phyloP scores from a whole-genome alignment of 2,113 vertebrate genomes.

The Anser brachyrhynchus region DNA sequence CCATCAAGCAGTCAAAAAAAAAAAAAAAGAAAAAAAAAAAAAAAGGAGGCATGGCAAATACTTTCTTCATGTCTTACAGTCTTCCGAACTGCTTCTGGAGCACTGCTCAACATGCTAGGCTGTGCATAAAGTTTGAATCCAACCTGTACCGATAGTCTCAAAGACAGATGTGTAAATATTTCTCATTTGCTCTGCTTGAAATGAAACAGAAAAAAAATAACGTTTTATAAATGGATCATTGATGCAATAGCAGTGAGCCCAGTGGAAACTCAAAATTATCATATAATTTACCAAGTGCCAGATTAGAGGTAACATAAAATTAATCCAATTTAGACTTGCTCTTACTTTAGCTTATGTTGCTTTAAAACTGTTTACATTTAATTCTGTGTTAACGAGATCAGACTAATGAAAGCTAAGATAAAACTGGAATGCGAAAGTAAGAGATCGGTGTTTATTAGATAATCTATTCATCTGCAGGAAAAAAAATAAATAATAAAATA shows the following conservation, averaged over 20 bases:
- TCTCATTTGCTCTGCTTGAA: not conserved
- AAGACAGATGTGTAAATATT: not conserved
- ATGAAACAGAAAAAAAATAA: not conserved
- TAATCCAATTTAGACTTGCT: not conserved
- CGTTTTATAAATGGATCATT: not conserved
- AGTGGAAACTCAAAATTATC: not conserved
- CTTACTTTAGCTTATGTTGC: not conserved
- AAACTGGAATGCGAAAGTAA: not conserved
- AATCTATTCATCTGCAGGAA: not conserved
- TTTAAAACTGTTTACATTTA: constrained; percentile 9
- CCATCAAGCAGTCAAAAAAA: not conserved
- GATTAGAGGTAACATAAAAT: not conserved
- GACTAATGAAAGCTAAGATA: not conserved
- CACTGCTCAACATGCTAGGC: not conserved
- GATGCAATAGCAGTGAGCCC: not conserved
- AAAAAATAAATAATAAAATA: not conserved
- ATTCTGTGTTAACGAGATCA: not conserved
- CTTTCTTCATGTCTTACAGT: not conserved
- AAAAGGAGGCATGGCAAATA: not conserved
- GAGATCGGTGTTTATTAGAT: not conserved
- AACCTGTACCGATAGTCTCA: not conserved
- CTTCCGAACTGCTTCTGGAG: not conserved
- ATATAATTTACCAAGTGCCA: not conserved
- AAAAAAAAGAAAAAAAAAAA: no score
- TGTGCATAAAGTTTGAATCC: not conserved